Conservation (phyloP, 53 echinoderm and acorn worm genomes). For the Paracentrotus lividus region DNA sequence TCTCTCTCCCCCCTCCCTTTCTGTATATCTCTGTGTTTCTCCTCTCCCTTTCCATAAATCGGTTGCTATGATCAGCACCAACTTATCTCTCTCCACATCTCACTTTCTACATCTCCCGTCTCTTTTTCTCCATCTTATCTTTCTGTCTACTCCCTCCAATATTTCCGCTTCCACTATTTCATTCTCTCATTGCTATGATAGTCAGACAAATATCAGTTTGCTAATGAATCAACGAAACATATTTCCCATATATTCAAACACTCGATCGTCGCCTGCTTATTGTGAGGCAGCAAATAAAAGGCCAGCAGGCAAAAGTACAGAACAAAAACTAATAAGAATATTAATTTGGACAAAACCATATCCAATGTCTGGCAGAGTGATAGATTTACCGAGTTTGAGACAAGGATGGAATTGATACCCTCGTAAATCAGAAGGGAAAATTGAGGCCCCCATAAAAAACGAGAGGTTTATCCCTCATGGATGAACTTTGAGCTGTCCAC, state of each 20-base stretch:
- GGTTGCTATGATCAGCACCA: too few relatives aligned
- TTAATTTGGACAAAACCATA: constrained; percentile 11
- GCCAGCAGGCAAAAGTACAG: constrained; percentile 7
- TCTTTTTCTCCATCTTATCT: not conserved
- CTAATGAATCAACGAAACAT: constrained; percentile 25
- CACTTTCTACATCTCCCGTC: too few relatives aligned
- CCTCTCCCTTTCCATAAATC: too few relatives aligned
- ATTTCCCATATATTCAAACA: not conserved
- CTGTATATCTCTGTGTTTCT: too few relatives aligned
- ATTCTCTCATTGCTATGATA: not conserved
- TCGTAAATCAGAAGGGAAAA: constrained; percentile 44
- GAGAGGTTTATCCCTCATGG: constrained; percentile 15
- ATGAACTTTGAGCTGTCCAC: constrained; percentile 43
- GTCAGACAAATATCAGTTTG: not conserved
- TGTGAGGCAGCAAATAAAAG: not conserved
- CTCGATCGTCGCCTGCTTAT: not conserved
- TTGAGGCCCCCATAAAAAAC: not conserved
- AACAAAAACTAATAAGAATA: constrained; percentile 20
- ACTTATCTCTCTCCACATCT: too few relatives aligned
- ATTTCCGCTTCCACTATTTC: not conserved
- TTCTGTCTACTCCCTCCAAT: not conserved
- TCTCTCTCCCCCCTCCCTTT: not conserved
- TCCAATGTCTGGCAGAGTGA: constrained; percentile 44
- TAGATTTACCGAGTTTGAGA: constrained; percentile 42
- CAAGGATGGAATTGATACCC: constrained; percentile 38